Base-by-base conservation (phyloP, 2,797 vertebrate genomes). In the Sebastes matsubarae region DNA sequence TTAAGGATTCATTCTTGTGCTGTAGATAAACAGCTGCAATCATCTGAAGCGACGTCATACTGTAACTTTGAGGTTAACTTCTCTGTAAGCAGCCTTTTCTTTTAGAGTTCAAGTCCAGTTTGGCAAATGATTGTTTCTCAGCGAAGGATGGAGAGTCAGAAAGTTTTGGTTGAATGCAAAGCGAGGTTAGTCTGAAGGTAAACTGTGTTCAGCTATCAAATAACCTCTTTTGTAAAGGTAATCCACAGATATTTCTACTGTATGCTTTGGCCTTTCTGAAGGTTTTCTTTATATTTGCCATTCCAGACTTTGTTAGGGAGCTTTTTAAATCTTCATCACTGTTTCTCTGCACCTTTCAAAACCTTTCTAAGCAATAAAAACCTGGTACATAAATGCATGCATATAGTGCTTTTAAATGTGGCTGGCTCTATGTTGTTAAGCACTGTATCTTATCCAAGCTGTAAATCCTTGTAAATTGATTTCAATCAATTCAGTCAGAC, bases 1-100 rank as follows among this genome's bases (percentile, higher is more conserved):
- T 50, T 52, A 54, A 32, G 46, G 7, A 54, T 32, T 32, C 22
- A 0, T 36, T 57, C 30, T n/a, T n/a, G 27, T 30, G 11, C 24
- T 42, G 38, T 42, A 42, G 13, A 42, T 42, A 42, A 7, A 46
- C 64, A 46, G 32, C 27, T 12, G 16, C 10, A 32, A 6, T 38
- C 29, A 29, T 12, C 1, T 30, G 6, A 52, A n/a, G 30, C 0
- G 5, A 55, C 9, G 11, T 12, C 3, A 1, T n/a, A 1, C 4
- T 24, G 8, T 16, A 36, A 4, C 12, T 59, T 18, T 18, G 18
- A 57, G 12, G n/a, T 50, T 7, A 9, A 32, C 14, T 60, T 36
- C 29, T 22, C 6, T 64, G 34, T 3, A 52, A 74, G 14, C 30
- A 36, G 30, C 10, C 10, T 32, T 57, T 50, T 50, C 6, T 70